Evolutionary conservation across 2,113 vertebrate genomes (phyloP), one percentile per base, ranked within the genome.

Genomic region (Notiomystis cincta): DNA sequence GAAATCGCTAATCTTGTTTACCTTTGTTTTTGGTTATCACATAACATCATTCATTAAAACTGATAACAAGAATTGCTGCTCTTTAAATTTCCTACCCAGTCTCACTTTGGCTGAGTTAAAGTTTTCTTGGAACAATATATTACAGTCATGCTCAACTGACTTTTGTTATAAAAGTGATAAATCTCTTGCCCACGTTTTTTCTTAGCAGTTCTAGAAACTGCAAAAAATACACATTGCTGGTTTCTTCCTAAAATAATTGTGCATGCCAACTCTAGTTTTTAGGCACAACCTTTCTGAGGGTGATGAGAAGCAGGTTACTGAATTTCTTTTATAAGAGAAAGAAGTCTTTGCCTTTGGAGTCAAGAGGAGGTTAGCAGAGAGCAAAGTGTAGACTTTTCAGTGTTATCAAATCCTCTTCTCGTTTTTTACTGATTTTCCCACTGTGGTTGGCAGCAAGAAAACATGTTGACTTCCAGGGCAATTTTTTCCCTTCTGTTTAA

Each of bases 11-110:
- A 95, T 96, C 89, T 97, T 96, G 71, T 85, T 81, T 58, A 27
- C 13, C 18, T 79, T 79, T 56, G 79, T 94, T 86, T 97, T 96
- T 94, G 51, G 61, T 95, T 98, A 97, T 97, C 97, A 91, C 93
- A 97, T 97, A 97, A 97, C 95, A 94, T 72, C 88, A 96, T 97
- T 98, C 97, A 98, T 97, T 98, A 98, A 98, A 98, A 97, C 82
- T 38, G 69, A 95, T 96, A 98, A 96, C 77, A 97, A 94, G 94
- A 96, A 98, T 97, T 48, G 15, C 89, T 97, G 98, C 89, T 96
- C 93, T 96, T 98, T 96, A 97, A 94, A 97, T 97, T 95, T 98
- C 95, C 91, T 89, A 93, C 91, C 56, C 72, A 67, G 65, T 94
- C 83, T 96, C 66, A 60, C 94, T 97, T 97, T 93, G 97, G 89